Evolutionary conservation across 2,113 vertebrate species (phyloP).

Genomic region (Glaucomys volans): DNA sequence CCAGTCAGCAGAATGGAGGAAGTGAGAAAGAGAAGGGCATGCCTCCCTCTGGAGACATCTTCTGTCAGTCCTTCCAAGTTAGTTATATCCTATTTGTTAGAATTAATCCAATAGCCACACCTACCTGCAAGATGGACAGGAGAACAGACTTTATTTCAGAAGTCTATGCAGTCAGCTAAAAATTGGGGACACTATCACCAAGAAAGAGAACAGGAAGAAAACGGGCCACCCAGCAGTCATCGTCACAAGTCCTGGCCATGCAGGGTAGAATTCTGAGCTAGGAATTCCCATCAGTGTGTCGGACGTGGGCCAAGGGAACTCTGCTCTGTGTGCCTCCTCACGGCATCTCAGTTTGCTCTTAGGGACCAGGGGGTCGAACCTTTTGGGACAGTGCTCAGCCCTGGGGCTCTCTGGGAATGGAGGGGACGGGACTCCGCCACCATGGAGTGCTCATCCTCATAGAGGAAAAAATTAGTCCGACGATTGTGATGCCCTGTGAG

Average conservation of each 20-base stretch:
- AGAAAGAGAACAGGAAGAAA: not conserved
- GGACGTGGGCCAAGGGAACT: not conserved
- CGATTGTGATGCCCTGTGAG: not conserved
- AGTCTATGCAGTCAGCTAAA: not conserved
- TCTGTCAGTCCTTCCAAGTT: not conserved
- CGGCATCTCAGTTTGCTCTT: not conserved
- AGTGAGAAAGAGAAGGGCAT: not conserved
- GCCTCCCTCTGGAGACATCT: not conserved
- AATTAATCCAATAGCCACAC: not conserved
- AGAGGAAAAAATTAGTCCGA: not conserved
- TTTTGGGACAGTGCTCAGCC: not conserved
- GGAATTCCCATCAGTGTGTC: not conserved
- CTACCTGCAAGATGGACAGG: not conserved
- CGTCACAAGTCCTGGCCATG: not conserved
- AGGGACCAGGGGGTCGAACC: not conserved
- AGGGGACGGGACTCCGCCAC: fast-evolving
- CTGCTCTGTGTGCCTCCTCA: not conserved
- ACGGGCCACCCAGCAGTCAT: too few species aligned
- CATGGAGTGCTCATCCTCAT: not conserved
- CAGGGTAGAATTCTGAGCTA: not conserved
- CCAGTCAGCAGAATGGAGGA: too few species aligned
- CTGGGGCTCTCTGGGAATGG: not conserved
- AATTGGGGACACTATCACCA: not conserved
- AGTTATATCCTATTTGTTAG: not conserved
- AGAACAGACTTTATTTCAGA: not conserved